Evolutionary conservation across 2,888 invertebrate species (phyloP), one percentile per base, ranked within the genome.

Genomic region (Phaonia tiefii): DNA sequence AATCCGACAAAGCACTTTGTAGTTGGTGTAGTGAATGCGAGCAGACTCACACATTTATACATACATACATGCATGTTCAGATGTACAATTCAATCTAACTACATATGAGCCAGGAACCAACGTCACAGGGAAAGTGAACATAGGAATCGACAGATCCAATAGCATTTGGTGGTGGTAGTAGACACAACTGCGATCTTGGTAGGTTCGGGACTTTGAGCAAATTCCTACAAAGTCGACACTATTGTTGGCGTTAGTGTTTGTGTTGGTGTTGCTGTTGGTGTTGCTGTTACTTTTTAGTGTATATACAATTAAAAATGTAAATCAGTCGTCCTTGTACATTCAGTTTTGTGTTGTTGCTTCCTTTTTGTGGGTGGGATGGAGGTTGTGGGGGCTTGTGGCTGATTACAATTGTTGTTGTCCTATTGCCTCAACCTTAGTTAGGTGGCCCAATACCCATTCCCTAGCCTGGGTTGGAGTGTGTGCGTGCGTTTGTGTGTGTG

Each of bases 231-330:
- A 31, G 31, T 66, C 75, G 15, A 49, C 71, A 65, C 58, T 42
- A 46, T 54, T 54, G 75, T 72, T 78, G 73, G 80, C 75, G 80
- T 72, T 73, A 58, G 51, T 77, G 13, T 75, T 74, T 49, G 66
- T 75, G n/a, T n/a, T n/a, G 56, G 66, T 78, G 75, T 51, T 76
- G 78, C 66, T 83, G 73, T 83, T 2, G 44, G 7, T 11, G 44
- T 8, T 10, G 11, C 11, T 46, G 46, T 54, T 25, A 54, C 13
- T 54, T 22, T 54, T 22, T 54, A 13, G 44, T n/a, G 83, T 86
- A 85, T 86, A 85, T 86, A 86, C 86, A 86, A 86, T 86, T 86
- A 86, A 86, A 86, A 86, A 86, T 86, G 86, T 86, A 86, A 86
- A 86, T 86, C 86, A 86, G 86, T 86, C 85, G 86, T 84, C 84